Evolutionary conservation across 2,113 vertebrate genomes (phyloP).

Genomic region (Mustelus asterias): DNA sequence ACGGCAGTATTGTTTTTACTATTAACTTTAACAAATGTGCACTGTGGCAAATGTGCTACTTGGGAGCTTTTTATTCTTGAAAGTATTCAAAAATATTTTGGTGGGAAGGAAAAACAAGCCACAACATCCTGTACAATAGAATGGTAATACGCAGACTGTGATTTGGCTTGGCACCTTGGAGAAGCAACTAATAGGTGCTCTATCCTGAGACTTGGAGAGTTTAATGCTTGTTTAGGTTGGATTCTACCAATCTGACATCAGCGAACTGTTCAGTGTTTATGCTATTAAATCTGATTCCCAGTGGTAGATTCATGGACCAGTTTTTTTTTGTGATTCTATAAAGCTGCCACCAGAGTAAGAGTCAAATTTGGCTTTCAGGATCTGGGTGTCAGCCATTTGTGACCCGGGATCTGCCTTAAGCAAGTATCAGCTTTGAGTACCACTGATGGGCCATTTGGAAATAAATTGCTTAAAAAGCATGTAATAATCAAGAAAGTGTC

Average conservation of each 20-base stretch:
- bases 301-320: background rate
- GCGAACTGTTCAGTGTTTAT: background rate
- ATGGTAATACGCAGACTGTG: background rate
- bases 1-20: background rate
- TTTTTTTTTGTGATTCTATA: background rate
- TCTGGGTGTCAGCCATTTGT: background rate
- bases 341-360: background rate
- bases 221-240: background rate
- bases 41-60: background rate
- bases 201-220: background rate
- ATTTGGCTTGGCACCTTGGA: background rate
- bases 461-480: conserved; percentile 40
- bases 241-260: background rate
- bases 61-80: background rate
- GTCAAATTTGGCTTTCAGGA: background rate
- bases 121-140: background rate
- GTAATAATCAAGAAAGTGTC: background rate
- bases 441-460: conserved; percentile 24
- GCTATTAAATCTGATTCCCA: background rate
- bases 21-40: background rate
- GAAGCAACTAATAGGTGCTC: background rate
- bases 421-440: background rate
- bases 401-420: background rate
- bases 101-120: background rate
- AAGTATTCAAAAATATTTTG: background rate